phyloP scores from a whole-genome alignment of 35 echinoderm and acorn worm genomes.

The Heliocidaris erythrogramma region DNA sequence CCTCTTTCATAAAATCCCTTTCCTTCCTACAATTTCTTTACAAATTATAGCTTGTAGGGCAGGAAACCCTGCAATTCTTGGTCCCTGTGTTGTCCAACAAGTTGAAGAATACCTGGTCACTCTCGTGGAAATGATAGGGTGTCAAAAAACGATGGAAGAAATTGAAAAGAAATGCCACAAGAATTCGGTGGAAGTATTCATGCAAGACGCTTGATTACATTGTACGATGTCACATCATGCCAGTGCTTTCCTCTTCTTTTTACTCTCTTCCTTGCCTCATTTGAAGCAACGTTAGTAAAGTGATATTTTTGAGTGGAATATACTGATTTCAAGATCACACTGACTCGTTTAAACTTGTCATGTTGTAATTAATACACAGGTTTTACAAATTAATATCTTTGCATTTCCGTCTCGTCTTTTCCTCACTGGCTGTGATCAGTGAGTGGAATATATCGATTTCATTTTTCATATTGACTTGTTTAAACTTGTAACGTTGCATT shows the following conservation, averaged over 20 bases:
- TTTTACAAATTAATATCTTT: no score
- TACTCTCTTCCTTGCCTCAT: not conserved
- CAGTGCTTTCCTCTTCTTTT: not conserved
- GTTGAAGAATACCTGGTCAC: not conserved
- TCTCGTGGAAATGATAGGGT: not conserved
- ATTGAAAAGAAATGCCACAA: not conserved
- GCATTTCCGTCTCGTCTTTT: no score
- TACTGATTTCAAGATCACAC: no score
- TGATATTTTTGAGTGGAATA: no score
- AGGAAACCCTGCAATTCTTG: not conserved
- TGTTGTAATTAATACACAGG: no score
- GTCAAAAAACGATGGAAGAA: not conserved
- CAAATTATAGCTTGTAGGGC: not conserved
- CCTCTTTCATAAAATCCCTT: not conserved
- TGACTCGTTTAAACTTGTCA: no score
- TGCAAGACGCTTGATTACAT: not conserved
- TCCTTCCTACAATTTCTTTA: not conserved
- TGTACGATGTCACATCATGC: not conserved
- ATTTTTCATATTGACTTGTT: no score
- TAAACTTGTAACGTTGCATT: no score
- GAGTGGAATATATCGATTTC: no score
- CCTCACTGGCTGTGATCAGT: no score
- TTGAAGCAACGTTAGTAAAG: no score
- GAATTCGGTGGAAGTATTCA: slow-evolving; percentile 4
- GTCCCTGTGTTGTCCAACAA: not conserved